Evolutionary conservation across 2,113 vertebrate genomes (phyloP).

Genomic region (Datnioides undecimradiatus): DNA sequence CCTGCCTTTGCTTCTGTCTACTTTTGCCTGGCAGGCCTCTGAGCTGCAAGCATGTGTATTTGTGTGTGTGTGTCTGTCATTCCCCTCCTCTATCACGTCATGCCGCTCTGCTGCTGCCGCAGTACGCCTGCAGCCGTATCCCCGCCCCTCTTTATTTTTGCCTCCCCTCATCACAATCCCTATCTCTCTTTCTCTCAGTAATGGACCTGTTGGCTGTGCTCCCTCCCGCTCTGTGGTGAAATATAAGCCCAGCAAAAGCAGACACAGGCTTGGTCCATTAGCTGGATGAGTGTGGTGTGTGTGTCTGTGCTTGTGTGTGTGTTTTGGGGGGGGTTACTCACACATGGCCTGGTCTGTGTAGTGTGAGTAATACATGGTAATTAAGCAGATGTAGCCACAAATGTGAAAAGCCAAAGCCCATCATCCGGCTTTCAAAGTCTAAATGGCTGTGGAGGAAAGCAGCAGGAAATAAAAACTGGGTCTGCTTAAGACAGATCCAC

Average conservation of each 20-base stretch:
- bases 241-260: slow-evolving; percentile 74
- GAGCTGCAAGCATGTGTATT: slow-evolving; percentile 60
- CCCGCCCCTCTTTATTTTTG: slow-evolving; percentile 57
- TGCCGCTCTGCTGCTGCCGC: slow-evolving; percentile 78
- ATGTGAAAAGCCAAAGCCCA: slow-evolving; percentile 45
- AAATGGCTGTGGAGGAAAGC: slow-evolving; percentile 42
- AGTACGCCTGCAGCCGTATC: slow-evolving; percentile 77
- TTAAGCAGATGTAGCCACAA: slow-evolving; percentile 67
- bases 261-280: slow-evolving; percentile 74
- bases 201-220: slow-evolving; percentile 81
- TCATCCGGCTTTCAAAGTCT: slow-evolving; percentile 28
- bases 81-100: slow-evolving; percentile 76
- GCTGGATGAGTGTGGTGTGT: slow-evolving; percentile 64
- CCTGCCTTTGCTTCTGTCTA: slow-evolving; percentile 52
- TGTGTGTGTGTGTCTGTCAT: slow-evolving; percentile 65
- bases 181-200: slow-evolving; percentile 58
- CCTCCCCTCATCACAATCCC: slow-evolving; percentile 51
- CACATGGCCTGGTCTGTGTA: slow-evolving; percentile 21
- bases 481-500: slow-evolving; percentile 17
- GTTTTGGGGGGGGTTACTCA: background rate
- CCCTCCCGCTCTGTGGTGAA: slow-evolving; percentile 74
- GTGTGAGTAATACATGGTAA: slow-evolving; percentile 61
- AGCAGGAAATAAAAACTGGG: background rate
- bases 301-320: slow-evolving; percentile 35
- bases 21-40: slow-evolving; percentile 55